phyloP scores from a whole-genome alignment of 37 sponge, comb jelly and placozoan genomes.

The Amphimedon queenslandica region DNA sequence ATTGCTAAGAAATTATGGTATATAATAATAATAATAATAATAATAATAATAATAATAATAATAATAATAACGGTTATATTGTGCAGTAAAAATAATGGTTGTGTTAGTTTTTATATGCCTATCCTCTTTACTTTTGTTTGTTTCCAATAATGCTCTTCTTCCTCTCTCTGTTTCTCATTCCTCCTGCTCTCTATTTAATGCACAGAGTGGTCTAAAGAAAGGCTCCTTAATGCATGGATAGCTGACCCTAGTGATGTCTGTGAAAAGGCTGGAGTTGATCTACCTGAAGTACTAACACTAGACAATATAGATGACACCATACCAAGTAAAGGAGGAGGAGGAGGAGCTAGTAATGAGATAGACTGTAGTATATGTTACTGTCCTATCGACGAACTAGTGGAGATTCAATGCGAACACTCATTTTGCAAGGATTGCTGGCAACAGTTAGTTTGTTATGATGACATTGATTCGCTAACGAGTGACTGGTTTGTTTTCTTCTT shows the following conservation, averaged over 20 bases:
- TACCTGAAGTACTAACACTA: constrained; percentile 26
- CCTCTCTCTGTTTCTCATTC: no score
- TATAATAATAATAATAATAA: background rate
- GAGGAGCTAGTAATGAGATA: background rate
- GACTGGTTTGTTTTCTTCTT: no score
- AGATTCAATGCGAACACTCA: constrained; percentile 56
- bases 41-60: background rate
- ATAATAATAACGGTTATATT: no score
- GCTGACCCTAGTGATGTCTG: constrained; percentile 50
- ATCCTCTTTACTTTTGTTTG: no score
- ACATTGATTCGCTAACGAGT: no score
- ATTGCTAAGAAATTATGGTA: constrained; percentile 75
- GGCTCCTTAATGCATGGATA: constrained; percentile 81
- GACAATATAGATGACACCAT: constrained; percentile 13
- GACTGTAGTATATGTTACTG: constrained; percentile 60
- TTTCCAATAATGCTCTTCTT: no score
- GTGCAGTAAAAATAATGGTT: background rate
- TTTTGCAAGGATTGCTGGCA: constrained; percentile 84
- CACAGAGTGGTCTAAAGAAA: constrained; percentile 80
- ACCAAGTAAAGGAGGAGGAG: background rate
- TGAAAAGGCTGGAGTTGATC: constrained; percentile 71
- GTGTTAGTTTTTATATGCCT: background rate
- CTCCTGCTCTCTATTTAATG: no score
- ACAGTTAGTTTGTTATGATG: constrained; percentile 53
- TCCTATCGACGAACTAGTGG: background rate